Evolutionary conservation across 1,140 invertebrate species (phyloP).

Genomic region (Temnothorax nylanderi): DNA sequence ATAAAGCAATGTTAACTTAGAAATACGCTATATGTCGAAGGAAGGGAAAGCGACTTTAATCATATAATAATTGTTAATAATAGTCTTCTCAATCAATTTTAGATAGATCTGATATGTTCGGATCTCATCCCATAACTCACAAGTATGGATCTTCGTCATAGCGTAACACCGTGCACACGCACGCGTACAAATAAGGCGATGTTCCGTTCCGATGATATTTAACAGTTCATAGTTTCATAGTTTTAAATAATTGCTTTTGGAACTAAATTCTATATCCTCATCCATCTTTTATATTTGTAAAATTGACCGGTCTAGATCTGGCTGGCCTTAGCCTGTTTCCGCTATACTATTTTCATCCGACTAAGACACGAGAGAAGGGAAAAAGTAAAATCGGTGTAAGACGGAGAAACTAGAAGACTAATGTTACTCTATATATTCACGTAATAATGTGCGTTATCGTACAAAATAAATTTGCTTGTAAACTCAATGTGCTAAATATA

Average conservation of each 20-base stretch:
- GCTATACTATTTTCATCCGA: slow-evolving; percentile 18
- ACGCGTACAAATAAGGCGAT: neutral
- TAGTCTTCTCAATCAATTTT: neutral
- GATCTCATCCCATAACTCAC: neutral
- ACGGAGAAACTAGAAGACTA: slow-evolving; percentile 10
- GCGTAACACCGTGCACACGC: neutral
- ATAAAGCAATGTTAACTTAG: too few species aligned
- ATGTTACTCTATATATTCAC: slow-evolving; percentile 1
- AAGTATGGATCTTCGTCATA: neutral
- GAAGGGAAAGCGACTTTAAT: neutral
- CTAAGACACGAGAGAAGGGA: neutral
- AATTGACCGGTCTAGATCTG: neutral
- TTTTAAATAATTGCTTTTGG: neutral
- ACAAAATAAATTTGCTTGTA: neutral
- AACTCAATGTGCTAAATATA: neutral
- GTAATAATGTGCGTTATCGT: neutral
- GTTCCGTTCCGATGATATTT: too few species aligned
- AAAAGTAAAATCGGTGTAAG: slow-evolving; percentile 6
- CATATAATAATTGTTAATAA: neutral
- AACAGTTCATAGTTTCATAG: too few species aligned
- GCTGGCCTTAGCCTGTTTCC: slow-evolving; percentile 38
- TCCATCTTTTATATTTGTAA: slow-evolving; percentile 15
- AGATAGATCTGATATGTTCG: neutral
- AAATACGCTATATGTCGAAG: too few species aligned
- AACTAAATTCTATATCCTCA: neutral